Percentiles rank a stretch among this genome's conserved stretches.
Conservation (phyloP, 2,113 vertebrate species). For the Emydura subglobosa region DNA sequence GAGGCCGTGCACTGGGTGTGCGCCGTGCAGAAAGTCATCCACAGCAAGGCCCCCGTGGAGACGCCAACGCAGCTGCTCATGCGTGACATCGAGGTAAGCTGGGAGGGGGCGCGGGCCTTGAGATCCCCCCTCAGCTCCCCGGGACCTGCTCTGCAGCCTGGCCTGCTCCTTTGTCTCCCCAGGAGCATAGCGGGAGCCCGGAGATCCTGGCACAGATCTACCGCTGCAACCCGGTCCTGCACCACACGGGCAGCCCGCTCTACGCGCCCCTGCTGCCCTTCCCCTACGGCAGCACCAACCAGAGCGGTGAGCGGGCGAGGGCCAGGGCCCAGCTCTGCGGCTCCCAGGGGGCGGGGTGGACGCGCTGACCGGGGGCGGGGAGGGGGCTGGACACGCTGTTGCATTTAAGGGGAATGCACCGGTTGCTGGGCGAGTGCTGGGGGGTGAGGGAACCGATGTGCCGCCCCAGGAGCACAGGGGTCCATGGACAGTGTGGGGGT, state of each 20-base stretch:
- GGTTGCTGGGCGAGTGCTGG: neutral
- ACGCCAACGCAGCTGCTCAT: slow-evolving; percentile 96
- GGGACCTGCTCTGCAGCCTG: neutral
- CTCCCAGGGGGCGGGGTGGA: neutral
- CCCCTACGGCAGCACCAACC: slow-evolving; percentile 87
- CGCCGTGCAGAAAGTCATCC: slow-evolving; percentile 92
- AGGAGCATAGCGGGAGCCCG: slow-evolving; percentile 91
- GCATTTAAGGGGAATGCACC: no score
- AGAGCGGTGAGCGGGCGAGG: slow-evolving; percentile 84
- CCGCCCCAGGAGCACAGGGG: no score
- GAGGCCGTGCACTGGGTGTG: slow-evolving; percentile 94
- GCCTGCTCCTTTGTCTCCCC: neutral
- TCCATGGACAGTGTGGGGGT: neutral
- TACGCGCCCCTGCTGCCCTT: slow-evolving; percentile 95
- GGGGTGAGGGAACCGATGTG: no score
- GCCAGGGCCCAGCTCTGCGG: accelerated
- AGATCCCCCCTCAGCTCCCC: neutral
- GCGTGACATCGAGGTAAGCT: slow-evolving; percentile 90
- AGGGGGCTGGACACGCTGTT: no score
- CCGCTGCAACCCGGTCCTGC: slow-evolving; percentile 92
- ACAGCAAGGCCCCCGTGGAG: slow-evolving; percentile 91
- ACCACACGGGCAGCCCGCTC: slow-evolving; percentile 91
- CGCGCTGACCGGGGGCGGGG: accelerated
- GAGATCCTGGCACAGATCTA: slow-evolving; percentile 96
- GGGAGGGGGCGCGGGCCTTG: accelerated